Base-by-base conservation (phyloP, 2,888 invertebrate species). In the Oxycera nigricornis region DNA sequence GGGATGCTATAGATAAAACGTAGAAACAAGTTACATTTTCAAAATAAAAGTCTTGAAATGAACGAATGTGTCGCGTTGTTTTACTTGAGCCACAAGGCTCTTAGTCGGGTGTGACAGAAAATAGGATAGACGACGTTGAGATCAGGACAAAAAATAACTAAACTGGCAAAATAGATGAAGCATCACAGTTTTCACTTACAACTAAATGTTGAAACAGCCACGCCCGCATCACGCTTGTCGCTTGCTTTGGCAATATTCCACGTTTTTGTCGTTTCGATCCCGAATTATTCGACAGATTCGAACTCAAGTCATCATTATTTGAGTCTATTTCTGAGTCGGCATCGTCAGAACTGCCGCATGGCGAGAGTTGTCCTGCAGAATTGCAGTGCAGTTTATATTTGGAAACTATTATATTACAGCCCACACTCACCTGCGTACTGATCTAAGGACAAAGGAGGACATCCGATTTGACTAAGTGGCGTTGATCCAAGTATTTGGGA, bases 121-220 rank as follows among this genome's bases (percentile, higher is more conserved):
- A 11, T 20, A 55, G 2, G 22, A 55, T 7, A 7, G 14, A 59
- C 6, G 17, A 28, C 9, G 30, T 59, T 22, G 28, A n/a, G n/a
- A n/a, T n/a, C n/a, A n/a, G n/a, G n/a, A n/a, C n/a, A n/a, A n/a
- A n/a, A n/a, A n/a, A n/a, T n/a, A n/a, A n/a, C n/a, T n/a, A n/a
- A n/a, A n/a, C n/a, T n/a, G n/a, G n/a, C n/a, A n/a, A n/a, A n/a
- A n/a, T n/a, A n/a, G n/a, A n/a, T n/a, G n/a, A n/a, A n/a, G n/a
- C n/a, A n/a, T n/a, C n/a, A n/a, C n/a, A n/a, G n/a, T n/a, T n/a
- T n/a, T 35, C 77, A 86, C 91, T 89, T 84, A 96, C 97, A 86
- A 96, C 96, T 81, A 97, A 89, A 86, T 97, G 97, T 84, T 97
- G 96, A 87, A 97, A 97, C 77, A 97, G 89, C 97, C 97, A 97